Conservation (phyloP, 1,140 invertebrate species). For the Sycophaga agraensis region DNA sequence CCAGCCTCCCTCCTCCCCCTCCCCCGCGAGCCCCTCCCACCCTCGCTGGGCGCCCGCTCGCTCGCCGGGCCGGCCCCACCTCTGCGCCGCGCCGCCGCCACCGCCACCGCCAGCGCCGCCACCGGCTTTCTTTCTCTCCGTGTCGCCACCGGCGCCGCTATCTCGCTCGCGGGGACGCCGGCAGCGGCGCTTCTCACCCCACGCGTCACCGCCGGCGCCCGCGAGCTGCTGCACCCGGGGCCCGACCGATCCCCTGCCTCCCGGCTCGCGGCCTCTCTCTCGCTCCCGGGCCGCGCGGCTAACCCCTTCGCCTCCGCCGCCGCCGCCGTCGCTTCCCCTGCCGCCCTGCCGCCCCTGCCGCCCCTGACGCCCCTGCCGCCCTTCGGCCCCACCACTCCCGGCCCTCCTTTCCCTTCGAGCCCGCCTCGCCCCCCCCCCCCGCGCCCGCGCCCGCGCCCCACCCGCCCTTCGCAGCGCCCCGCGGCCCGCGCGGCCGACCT, state of each 20-base stretch:
- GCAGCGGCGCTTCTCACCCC: too few relatives aligned
- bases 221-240: too few relatives aligned
- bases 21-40: slow-evolving; percentile 31
- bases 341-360: slow-evolving; percentile 19
- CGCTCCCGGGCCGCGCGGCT: slow-evolving; percentile 1
- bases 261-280: slow-evolving; percentile 5
- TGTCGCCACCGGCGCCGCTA: background rate
- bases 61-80: slow-evolving; percentile 31
- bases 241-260: slow-evolving; percentile 2
- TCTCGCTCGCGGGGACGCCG: background rate
- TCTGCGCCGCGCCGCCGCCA: slow-evolving; percentile 35
- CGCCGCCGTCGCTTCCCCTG: background rate
- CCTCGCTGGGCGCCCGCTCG: background rate
- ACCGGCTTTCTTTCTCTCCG: background rate
- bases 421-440: background rate
- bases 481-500: too few relatives aligned
- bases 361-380: slow-evolving; percentile 26
- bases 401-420: slow-evolving; percentile 3
- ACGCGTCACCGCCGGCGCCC: too few relatives aligned
- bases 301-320: slow-evolving; percentile 16
- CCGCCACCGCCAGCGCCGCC: slow-evolving; percentile 24
- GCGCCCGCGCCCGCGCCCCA: too few relatives aligned
- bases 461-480: too few relatives aligned
- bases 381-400: background rate
- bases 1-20: slow-evolving; percentile 49